Evolutionary conservation across 1,140 invertebrate species (phyloP).

Genomic region (Macrostomum lignano): DNA sequence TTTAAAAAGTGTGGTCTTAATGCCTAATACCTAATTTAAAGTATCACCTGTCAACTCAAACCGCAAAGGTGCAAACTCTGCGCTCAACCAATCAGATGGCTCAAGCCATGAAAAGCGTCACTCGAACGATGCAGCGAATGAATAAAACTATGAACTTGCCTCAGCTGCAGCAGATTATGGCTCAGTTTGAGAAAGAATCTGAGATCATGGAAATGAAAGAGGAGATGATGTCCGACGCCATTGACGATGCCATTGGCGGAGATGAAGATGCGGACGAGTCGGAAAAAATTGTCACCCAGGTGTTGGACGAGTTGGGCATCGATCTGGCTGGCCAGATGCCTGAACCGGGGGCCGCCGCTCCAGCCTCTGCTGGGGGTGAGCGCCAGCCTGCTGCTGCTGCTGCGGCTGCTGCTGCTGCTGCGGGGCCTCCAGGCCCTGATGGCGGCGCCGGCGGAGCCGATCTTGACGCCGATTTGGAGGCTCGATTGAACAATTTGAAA

Average conservation of each 20-base stretch:
- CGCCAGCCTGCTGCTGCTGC: too few relatives aligned
- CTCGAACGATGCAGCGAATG: slow-evolving; percentile 90
- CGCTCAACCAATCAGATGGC: slow-evolving; percentile 97
- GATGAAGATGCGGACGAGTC: slow-evolving; percentile 82
- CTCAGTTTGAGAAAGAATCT: slow-evolving; percentile 96
- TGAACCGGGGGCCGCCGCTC: too few relatives aligned
- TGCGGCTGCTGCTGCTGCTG: too few relatives aligned
- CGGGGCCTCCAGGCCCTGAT: too few relatives aligned
- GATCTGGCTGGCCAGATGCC: slow-evolving; percentile 48
- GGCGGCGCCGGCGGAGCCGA: too few relatives aligned
- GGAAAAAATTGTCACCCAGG: slow-evolving; percentile 28
- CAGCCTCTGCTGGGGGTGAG: too few relatives aligned
- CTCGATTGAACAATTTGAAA: too few relatives aligned
- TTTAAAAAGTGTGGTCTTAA: too few relatives aligned
- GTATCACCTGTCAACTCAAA: too few relatives aligned
- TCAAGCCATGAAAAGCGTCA: slow-evolving; percentile 93
- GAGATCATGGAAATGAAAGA: slow-evolving; percentile 99
- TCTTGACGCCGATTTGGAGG: too few relatives aligned
- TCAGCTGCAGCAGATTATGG: slow-evolving; percentile 91
- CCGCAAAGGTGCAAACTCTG: slow-evolving; percentile 85
- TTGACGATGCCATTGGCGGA: slow-evolving; percentile 93
- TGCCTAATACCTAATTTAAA: too few relatives aligned
- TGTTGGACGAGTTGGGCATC: slow-evolving; percentile 77
- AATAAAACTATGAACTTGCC: slow-evolving; percentile 78
- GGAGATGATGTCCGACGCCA: slow-evolving; percentile 98